A percentile compares a stretch with the other conserved stretches of the same genome.
Evolutionary conservation across 2,888 invertebrate species (phyloP).

Genomic region (Zeuzera pyrina): DNA sequence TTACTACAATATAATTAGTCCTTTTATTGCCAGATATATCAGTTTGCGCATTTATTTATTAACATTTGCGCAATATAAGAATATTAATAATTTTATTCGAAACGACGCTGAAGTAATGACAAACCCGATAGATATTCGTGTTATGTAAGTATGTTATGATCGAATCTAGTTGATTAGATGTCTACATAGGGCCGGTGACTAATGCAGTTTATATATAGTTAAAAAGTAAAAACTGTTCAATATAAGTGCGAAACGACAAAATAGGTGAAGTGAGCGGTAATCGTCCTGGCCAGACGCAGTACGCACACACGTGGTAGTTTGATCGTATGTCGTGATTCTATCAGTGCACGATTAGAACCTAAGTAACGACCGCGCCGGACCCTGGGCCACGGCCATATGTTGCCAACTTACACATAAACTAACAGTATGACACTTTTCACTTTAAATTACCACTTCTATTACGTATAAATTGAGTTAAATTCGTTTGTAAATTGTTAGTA

Average conservation of each 20-base stretch:
- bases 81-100: too few relatives aligned
- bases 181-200: conserved; percentile 31
- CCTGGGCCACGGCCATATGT: conserved; percentile 62
- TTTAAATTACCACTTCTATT: conserved; percentile 26
- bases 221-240: conserved; percentile 37
- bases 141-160: too few relatives aligned
- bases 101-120: too few relatives aligned
- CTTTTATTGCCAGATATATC: too few relatives aligned
- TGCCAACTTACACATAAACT: conserved; percentile 52
- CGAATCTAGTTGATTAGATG: too few relatives aligned
- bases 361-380: conserved; percentile 36
- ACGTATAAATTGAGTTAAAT: too few relatives aligned
- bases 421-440: conserved; percentile 53
- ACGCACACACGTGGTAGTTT: conserved; percentile 59
- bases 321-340: conserved; percentile 53
- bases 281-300: conserved; percentile 42
- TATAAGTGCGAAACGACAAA: conserved; percentile 48
- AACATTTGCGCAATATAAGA: too few relatives aligned
- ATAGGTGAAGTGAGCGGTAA: conserved; percentile 67
- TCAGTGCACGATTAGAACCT: conserved; percentile 35
- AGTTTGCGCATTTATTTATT: too few relatives aligned
- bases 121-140: too few relatives aligned
- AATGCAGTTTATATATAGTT: conserved; percentile 32
- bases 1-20: too few relatives aligned
- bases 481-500: too few relatives aligned